Evolutionary conservation across 2,113 vertebrate species (phyloP).

Genomic region (Phyllostomus hastatus): DNA sequence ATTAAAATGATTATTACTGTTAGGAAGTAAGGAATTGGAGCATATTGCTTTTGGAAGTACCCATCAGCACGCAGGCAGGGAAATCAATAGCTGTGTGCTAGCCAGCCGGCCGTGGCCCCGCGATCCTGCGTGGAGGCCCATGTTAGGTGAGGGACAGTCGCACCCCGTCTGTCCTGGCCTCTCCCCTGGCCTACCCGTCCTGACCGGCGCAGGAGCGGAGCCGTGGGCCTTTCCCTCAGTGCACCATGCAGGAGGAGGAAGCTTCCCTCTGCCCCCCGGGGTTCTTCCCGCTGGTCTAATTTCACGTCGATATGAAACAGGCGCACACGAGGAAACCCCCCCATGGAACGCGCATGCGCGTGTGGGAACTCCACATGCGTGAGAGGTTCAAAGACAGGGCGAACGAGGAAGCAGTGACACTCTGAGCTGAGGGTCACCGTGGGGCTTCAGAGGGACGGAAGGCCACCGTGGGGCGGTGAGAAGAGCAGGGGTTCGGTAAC

Average conservation of each 20-base stretch:
- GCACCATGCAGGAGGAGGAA: neutral
- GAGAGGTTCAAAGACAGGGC: neutral
- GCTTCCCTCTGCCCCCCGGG: neutral
- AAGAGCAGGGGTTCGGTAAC: neutral
- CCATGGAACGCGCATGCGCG: too few species aligned
- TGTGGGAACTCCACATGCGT: neutral
- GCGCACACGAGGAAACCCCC: too few species aligned
- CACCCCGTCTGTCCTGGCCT: neutral
- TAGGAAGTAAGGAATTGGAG: slow-evolving; percentile 19
- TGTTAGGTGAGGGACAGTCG: neutral
- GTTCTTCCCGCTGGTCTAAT: neutral
- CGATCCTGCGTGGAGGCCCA: neutral
- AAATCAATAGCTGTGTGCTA: neutral
- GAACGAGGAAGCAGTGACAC: too few species aligned
- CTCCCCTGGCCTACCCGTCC: neutral
- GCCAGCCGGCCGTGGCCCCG: neutral
- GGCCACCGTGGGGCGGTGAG: neutral
- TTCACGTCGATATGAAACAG: neutral
- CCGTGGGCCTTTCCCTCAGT: neutral
- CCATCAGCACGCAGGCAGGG: neutral
- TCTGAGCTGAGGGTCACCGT: neutral
- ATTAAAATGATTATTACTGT: slow-evolving; percentile 47
- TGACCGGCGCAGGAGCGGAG: neutral
- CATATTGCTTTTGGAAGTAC: slow-evolving; percentile 28
- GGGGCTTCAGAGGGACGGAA: neutral